Percentiles rank a stretch among this genome's conserved stretches.
Conservation (phyloP, 2,797 vertebrate species). For the Chromis chromis region DNA sequence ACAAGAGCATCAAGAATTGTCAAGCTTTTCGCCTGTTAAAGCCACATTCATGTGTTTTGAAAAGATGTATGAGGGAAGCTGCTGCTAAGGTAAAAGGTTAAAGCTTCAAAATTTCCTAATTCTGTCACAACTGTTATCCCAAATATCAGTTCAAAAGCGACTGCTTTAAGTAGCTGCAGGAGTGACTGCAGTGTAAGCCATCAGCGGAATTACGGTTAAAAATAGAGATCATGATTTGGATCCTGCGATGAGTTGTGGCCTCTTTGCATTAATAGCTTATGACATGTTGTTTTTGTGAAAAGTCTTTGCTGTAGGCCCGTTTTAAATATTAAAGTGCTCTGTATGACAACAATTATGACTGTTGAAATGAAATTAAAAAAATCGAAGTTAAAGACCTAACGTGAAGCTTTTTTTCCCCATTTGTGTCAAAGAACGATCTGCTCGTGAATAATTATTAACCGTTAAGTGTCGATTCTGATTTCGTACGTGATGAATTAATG, state of each 20-base stretch:
- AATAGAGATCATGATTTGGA: conserved; percentile 59
- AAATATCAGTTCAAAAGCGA: conserved; percentile 60
- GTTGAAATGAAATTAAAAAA: conserved; percentile 21
- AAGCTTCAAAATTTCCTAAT: conserved; percentile 59
- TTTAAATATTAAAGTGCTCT: conserved; percentile 53
- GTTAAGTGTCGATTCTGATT: conserved; percentile 22
- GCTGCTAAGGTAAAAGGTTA: conserved; percentile 59
- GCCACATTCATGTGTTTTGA: conserved; percentile 45
- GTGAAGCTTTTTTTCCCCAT: background rate
- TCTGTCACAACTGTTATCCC: conserved; percentile 67
- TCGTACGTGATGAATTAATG: conserved; percentile 19
- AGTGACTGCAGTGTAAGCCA: conserved; percentile 38
- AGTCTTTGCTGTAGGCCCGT: conserved; percentile 33
- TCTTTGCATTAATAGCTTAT: conserved; percentile 67
- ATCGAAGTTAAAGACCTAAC: background rate
- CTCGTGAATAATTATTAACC: conserved; percentile 14
- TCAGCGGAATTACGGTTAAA: conserved; percentile 57
- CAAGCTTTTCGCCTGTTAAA: conserved; percentile 46
- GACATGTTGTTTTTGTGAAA: conserved; percentile 66
- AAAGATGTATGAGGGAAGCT: conserved; percentile 39
- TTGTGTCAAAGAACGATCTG: conserved; percentile 12
- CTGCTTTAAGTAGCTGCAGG: conserved; percentile 43
- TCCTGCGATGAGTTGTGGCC: conserved; percentile 34
- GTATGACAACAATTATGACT: conserved; percentile 40
- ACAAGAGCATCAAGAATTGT: conserved; percentile 44